Conservation (phyloP, 64 coral and sea anemone genomes). For the Platygyra sinensis region DNA sequence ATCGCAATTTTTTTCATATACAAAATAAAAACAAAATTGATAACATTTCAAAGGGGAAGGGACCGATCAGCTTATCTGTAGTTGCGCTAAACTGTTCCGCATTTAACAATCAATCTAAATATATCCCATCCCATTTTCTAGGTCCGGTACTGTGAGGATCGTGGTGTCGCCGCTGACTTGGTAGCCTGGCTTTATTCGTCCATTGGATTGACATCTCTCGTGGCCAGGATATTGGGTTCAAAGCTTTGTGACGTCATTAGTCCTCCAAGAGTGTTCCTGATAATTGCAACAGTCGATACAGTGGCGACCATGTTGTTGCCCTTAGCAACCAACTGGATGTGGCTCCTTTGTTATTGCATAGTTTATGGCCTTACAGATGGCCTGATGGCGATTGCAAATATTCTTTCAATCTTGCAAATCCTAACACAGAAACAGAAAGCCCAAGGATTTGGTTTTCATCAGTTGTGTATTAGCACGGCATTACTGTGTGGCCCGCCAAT, state of each 20-base stretch:
- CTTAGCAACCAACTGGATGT: constrained; percentile 24
- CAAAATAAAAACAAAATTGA: too few relatives aligned
- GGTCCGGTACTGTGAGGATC: too few relatives aligned
- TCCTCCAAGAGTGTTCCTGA: background rate
- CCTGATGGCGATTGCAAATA: constrained; percentile 3
- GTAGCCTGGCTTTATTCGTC: too few relatives aligned
- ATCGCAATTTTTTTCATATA: too few relatives aligned
- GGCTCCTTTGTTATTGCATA: too few relatives aligned
- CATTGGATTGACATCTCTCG: too few relatives aligned
- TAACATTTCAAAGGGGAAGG: too few relatives aligned
- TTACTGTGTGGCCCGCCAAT: constrained; percentile 2
- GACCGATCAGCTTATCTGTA: too few relatives aligned
- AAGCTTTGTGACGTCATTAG: constrained; percentile 23
- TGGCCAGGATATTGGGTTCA: too few relatives aligned
- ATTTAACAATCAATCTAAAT: background rate
- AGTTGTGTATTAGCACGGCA: background rate
- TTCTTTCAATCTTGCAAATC: background rate
- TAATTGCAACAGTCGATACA: background rate
- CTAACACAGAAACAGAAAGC: constrained; percentile 28
- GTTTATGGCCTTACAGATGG: constrained; percentile 25
- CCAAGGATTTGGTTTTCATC: constrained; percentile 20
- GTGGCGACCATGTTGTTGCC: background rate
- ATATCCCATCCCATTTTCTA: too few relatives aligned
- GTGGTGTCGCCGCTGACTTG: too few relatives aligned
- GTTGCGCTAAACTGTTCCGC: background rate